These are phyloP conservation scores for Tenualosa thibaudeaui DNA, from an alignment of 2,797 vertebrate genomes.

Conservation along the genomic window DNA sequence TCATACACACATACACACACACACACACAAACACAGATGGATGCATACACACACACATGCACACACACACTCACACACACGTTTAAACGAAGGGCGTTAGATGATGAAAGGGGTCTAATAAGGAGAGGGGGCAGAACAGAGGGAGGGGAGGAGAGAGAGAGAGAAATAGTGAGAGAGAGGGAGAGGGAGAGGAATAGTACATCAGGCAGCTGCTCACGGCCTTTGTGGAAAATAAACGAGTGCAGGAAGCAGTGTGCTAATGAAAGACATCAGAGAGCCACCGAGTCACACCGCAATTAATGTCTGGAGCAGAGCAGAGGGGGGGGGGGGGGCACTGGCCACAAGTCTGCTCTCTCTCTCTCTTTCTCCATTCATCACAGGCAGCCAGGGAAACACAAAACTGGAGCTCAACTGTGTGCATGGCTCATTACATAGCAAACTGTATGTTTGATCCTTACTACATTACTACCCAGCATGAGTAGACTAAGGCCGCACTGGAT, in stretches of 20 bases:
- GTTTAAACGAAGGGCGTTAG: not conserved
- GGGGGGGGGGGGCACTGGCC: not conserved
- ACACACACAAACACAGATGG: conserved; percentile 43
- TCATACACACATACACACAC: conserved; percentile 47
- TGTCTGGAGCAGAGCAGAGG: not conserved
- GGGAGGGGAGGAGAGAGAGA: not conserved
- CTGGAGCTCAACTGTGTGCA: no score
- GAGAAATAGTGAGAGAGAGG: not conserved
- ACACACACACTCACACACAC: not conserved
- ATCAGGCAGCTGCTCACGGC: not conserved
- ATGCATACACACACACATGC: not conserved
- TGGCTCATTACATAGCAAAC: no score
- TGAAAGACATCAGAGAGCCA: not conserved
- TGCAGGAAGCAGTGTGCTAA: not conserved
- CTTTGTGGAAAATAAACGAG: not conserved
- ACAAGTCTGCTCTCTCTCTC: no score
- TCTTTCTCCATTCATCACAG: no score
- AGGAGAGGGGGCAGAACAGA: not conserved
- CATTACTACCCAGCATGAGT: no score
- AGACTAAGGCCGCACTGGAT: no score
- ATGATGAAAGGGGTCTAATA: not conserved
- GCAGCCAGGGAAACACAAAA: no score
- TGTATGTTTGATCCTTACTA: no score
- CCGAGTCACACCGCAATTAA: not conserved
- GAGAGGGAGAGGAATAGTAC: not conserved